phyloP scores from a whole-genome alignment of 2,888 invertebrate genomes.

The Cetonia aurata region DNA sequence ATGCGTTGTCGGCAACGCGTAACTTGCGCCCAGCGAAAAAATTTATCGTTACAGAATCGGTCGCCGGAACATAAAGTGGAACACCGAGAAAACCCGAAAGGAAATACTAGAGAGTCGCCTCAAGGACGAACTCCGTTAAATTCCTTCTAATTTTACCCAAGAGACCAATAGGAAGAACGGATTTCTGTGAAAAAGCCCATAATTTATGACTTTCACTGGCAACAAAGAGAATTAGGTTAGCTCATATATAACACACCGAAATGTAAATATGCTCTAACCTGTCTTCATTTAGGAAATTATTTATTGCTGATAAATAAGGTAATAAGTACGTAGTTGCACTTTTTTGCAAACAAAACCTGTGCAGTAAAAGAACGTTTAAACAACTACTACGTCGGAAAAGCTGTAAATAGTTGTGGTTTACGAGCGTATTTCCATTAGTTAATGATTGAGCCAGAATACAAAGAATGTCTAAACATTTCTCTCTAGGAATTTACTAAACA shows the following conservation, averaged over 20 bases:
- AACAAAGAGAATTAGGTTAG: constrained; percentile 25
- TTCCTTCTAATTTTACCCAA: constrained; percentile 32
- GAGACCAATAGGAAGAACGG: constrained; percentile 37
- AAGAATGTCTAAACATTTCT: too few species aligned
- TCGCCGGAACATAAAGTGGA: constrained; percentile 28
- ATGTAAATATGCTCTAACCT: constrained; percentile 23
- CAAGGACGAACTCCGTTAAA: constrained; percentile 39
- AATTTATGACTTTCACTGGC: constrained; percentile 28
- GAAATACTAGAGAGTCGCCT: constrained; percentile 32
- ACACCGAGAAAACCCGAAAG: constrained; percentile 15
- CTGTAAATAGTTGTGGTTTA: too few species aligned
- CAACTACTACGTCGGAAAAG: too few species aligned
- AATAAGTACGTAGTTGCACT: too few species aligned
- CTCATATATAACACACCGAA: constrained; percentile 8
- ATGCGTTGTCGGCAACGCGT: constrained; percentile 14
- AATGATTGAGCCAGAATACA: too few species aligned
- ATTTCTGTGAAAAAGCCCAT: constrained; percentile 25
- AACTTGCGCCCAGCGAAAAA: constrained; percentile 22
- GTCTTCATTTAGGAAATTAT: constrained; percentile 5
- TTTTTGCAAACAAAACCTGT: too few species aligned
- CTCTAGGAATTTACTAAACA: too few species aligned
- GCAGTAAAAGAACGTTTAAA: too few species aligned
- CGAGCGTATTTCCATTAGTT: too few species aligned
- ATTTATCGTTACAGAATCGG: constrained; percentile 38
- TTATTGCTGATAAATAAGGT: not conserved